Base-by-base conservation (phyloP, 1,140 invertebrate species). In the Chrysoperla carnea region DNA sequence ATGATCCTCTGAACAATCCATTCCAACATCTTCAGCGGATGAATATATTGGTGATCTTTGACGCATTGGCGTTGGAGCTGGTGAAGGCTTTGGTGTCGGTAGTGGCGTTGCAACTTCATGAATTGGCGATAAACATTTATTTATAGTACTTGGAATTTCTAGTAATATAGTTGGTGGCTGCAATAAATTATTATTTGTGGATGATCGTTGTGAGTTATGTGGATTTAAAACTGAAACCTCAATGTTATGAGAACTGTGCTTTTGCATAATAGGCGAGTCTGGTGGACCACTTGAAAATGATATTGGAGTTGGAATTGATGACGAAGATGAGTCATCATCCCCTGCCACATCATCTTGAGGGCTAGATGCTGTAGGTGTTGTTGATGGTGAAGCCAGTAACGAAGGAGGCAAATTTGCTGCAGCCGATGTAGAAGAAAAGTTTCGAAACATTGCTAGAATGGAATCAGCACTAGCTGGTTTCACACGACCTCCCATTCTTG, bases 101-200 rank as follows among this genome's bases (percentile, higher is more conserved):
- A 69, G 66, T 31, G 78, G 79, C 4, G 76, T 79, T 0, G 80
- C 78, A 40, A 81, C 58, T 57, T 82, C 78, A 41, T 76, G 63
- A 43, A 82, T 81, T 1, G 79, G 77, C 28, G 78, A 81, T 40
- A 83, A 64, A 56, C 78, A 81, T 55, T 77, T 77, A 50, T 74
- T 76, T 31, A 76, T 76, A 53, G 64, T 63, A 49, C 67, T 70
- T 6, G 79, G 78, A 43, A 81, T 75, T 66, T 84, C 79, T 28
- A 82, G 62, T 9, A 80, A 64, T 46, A 81, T 81, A 23, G 72
- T 73, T 9, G 76, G 75, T 17, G 75, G 76, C 58, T 76, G 73
- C 17, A 74, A 60, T 4, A 72, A 58, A 50, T 73, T 77, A 47
- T 63, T 63, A 39, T 68, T 64, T 17, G 59, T 60, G 8, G 48